Percentiles rank a stretch among this genome's conserved stretches.
phyloP scores from a whole-genome alignment of 2,113 vertebrate species.

The Amphilophus citrinellus region DNA sequence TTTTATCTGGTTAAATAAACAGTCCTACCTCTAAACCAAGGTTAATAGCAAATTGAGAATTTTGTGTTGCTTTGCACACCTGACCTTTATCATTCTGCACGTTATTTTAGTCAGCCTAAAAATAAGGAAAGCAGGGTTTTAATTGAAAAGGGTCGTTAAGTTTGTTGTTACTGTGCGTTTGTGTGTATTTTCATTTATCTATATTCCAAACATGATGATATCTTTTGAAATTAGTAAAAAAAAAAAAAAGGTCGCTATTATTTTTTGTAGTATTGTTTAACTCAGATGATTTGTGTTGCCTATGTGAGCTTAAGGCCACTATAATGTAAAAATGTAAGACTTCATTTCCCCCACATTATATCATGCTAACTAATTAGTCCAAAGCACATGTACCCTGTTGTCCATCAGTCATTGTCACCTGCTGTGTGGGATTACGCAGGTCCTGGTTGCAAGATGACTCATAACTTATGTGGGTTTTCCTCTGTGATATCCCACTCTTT shows the following conservation, averaged over 20 bases:
- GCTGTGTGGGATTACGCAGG: no score
- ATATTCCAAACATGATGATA: not conserved
- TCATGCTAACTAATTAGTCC: not conserved
- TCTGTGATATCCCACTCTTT: not conserved
- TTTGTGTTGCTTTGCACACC: not conserved
- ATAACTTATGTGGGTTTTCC: rapidly evolving
- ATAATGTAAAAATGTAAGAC: not conserved
- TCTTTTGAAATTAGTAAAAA: not conserved
- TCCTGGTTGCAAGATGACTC: not conserved
- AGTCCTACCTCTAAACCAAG: no score
- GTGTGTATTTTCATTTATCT: not conserved
- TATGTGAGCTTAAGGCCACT: not conserved
- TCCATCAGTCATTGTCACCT: not conserved
- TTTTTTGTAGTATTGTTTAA: not conserved
- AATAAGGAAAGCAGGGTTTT: no score
- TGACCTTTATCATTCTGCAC: not conserved
- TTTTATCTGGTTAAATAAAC: not conserved
- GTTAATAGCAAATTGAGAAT: no score
- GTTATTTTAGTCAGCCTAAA: not conserved
- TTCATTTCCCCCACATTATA: not conserved
- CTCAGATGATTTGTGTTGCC: not conserved
- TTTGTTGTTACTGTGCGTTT: no score
- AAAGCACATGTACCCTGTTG: not conserved
- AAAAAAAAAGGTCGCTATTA: rapidly evolving
- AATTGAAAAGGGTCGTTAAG: no score